phyloP scores from a whole-genome alignment of 2,797 vertebrate genomes.

The Neomorphus geoffroyi region DNA sequence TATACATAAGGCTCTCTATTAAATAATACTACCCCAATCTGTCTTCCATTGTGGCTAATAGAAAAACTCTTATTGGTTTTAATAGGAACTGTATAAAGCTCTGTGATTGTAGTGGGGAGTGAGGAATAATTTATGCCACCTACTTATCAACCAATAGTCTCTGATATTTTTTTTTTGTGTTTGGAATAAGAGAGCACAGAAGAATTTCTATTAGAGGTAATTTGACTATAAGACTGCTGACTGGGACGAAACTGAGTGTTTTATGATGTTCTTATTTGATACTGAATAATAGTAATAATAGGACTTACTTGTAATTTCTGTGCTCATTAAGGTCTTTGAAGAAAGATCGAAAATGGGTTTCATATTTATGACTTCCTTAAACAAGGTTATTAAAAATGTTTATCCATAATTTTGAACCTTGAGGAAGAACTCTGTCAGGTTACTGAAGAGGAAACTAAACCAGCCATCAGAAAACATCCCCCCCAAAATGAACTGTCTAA shows the following conservation, averaged over 20 bases:
- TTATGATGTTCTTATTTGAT: constrained; percentile 19
- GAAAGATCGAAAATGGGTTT: constrained; percentile 40
- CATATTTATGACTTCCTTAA: constrained; percentile 39
- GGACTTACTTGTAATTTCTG: constrained; percentile 25
- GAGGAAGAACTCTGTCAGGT: background rate
- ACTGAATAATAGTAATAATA: constrained; percentile 34
- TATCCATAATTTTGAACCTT: constrained; percentile 38
- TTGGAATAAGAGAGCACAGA: constrained; percentile 27
- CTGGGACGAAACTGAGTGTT: constrained; percentile 31
- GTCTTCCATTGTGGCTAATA: background rate
- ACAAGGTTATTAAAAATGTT: constrained; percentile 52
- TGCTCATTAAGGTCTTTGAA: constrained; percentile 36
- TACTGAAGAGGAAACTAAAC: background rate
- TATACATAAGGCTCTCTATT: background rate
- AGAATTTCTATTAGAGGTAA: constrained; percentile 6
- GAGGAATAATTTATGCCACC: constrained; percentile 21
- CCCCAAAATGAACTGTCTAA: background rate
- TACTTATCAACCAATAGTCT: constrained; percentile 26
- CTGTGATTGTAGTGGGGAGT: background rate
- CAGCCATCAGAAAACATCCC: background rate
- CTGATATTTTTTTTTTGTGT: background rate
- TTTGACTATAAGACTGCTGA: constrained; percentile 7
- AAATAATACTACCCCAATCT: background rate
- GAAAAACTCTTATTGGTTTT: constrained; percentile 30
- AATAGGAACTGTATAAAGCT: constrained; percentile 8